Evolutionary conservation across 2,888 invertebrate species (phyloP).

Genomic region (Neoscelio sp.): DNA sequence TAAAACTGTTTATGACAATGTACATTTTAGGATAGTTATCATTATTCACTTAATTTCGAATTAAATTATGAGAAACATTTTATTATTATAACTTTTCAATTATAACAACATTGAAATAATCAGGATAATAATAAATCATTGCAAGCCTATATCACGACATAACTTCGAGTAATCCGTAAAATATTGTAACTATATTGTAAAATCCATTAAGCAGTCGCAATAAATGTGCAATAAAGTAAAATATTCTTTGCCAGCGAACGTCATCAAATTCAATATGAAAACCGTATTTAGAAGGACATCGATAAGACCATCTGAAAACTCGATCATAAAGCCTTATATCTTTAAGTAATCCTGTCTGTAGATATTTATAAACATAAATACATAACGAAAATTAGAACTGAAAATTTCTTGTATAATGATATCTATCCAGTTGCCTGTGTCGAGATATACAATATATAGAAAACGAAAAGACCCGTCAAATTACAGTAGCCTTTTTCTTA

Average conservation of each 20-base stretch:
- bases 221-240: conserved; percentile 1
- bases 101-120: no score
- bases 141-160: no score
- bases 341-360: conserved; percentile 5
- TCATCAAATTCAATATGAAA: conserved; percentile 16
- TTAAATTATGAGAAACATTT: no score
- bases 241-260: conserved; percentile 21
- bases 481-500: conserved; percentile 54
- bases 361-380: conserved; percentile 10
- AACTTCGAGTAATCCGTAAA: no score
- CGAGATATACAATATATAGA: conserved; percentile 20
- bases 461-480: conserved; percentile 41
- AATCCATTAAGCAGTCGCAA: conserved; percentile 1
- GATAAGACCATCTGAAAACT: conserved; percentile 35
- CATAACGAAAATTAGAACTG: not conserved
- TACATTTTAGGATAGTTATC: no score
- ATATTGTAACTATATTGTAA: conserved; percentile 14
- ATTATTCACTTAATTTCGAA: no score
- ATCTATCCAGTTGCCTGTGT: conserved; percentile 23
- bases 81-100: no score
- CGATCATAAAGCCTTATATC: conserved; percentile 30
- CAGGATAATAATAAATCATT: no score
- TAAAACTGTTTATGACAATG: no score
- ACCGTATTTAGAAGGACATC: conserved; percentile 24
- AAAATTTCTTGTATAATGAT: conserved; percentile 1